Evolutionary conservation across 2,888 invertebrate species (phyloP), one percentile per base, ranked within the genome.

Genomic region (Acronicta leporina): DNA sequence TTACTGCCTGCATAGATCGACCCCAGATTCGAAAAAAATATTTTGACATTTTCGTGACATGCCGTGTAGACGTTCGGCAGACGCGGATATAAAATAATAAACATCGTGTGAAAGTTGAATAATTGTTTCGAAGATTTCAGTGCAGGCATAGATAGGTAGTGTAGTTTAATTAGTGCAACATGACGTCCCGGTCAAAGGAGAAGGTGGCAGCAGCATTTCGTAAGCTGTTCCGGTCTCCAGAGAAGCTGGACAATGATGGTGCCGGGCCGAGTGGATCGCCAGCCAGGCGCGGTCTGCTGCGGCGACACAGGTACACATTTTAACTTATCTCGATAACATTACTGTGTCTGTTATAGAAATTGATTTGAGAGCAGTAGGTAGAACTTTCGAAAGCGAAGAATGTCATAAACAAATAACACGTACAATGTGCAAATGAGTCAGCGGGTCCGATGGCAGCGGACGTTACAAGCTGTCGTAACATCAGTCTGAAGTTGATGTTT

Each of bases 131-230:
- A 80, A 80, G 78, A 84, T 64, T 82, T 73, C 41, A 84, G 86
- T 90, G 85, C 73, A 79, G 79, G 71, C 44, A 65, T 76, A 82
- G 68, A 65, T 76, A 82, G 68, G 79, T 80, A 85, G 85, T 86
- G 81, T 70, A 64, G 54, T 76, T 80, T 76, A 75, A 80, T 80
- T 75, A 84, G 89, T 88, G 87, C 79, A 94, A 89, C 81, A 97
- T 97, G 97, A 96, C 96, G 82, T 96, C 97, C 74, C 96, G 97
- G 75, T 97, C 97, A 35, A 97, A 97, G 89, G 97, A 97, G 85
- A 97, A 97, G 94, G 96, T 97, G 67, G 96, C 97, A 30, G 96
- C 97, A 27, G 97, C 97, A 51, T 96, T 97, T 90, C 95, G 96
- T 77, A 97, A 97, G 91, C 94, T 97, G 75, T 97, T 97, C 88